A percentile compares a stretch with the other conserved stretches of the same genome.
phyloP scores from a whole-genome alignment of 1,140 invertebrate species.

The Pachypeltis micranthus region DNA sequence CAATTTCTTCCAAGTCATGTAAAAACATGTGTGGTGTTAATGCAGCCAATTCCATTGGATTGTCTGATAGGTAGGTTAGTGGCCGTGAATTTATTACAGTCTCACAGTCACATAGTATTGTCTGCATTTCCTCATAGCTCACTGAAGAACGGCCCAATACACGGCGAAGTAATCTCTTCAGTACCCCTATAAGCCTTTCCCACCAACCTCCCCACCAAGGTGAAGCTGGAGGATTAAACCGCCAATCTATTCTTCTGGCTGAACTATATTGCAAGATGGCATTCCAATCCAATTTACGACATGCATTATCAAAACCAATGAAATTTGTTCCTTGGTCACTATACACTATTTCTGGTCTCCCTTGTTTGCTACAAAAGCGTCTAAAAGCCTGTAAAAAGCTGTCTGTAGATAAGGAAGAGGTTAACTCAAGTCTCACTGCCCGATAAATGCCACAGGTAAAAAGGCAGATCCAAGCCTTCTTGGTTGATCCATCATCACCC shows the following conservation, averaged over 20 bases:
- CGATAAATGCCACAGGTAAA: not conserved
- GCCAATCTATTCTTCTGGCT: conserved; percentile 29
- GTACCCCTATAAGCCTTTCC: conserved; percentile 33
- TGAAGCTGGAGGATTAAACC: conserved; percentile 32
- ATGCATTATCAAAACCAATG: conserved; percentile 21
- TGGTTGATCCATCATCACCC: too few species aligned
- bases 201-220: conserved; percentile 37
- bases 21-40: conserved; percentile 28
- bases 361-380: not conserved
- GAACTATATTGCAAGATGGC: conserved; percentile 15
- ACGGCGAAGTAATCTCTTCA: conserved; percentile 30
- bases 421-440: not conserved
- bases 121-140: conserved; percentile 30
- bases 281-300: conserved; percentile 24
- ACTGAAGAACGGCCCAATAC: conserved; percentile 28
- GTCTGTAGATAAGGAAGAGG: not conserved
- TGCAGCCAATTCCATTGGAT: conserved; percentile 22
- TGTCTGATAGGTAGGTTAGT: conserved; percentile 30
- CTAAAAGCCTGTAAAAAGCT: not conserved
- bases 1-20: conserved; percentile 25
- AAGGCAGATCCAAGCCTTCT: not conserved
- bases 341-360: conserved; percentile 27
- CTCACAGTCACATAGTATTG: conserved; percentile 31
- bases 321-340: conserved; percentile 37
- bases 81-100: conserved; percentile 31